Evolutionary conservation across 2,888 invertebrate species (phyloP).

Genomic region (Hemistola chrysoprasaria): DNA sequence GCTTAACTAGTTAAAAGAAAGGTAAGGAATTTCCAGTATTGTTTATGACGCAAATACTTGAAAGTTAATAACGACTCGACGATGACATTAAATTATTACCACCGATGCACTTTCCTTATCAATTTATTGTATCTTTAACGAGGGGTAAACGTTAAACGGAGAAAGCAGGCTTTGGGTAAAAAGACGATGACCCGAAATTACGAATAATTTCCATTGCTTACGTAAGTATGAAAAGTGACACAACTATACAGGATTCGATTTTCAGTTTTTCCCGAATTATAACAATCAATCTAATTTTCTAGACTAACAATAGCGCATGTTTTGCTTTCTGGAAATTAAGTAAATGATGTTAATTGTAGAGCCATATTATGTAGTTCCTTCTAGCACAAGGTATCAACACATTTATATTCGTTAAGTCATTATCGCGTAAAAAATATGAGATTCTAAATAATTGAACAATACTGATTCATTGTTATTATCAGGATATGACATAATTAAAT

Average conservation of each 20-base stretch:
- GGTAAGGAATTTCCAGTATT: constrained; percentile 4
- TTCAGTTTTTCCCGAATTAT: constrained; percentile 14
- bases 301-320: constrained; percentile 12
- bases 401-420: constrained; percentile 5
- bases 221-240: constrained; percentile 7
- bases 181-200: constrained; percentile 21
- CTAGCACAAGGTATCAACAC: constrained; percentile 10
- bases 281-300: constrained; percentile 13
- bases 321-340: constrained; percentile 3
- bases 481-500: background rate
- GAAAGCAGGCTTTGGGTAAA: constrained; percentile 24
- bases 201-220: constrained; percentile 2
- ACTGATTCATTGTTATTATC: background rate
- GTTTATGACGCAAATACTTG: constrained; percentile 10
- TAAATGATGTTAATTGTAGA: constrained; percentile 18
- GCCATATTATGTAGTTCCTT: constrained; percentile 12
- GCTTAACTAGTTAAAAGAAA: constrained; percentile 1
- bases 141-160: constrained; percentile 6
- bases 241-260: constrained; percentile 1
- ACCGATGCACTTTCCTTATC: constrained; percentile 17
- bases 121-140: constrained; percentile 21
- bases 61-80: constrained; percentile 10
- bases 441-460: too few relatives aligned
- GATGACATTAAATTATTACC: constrained; percentile 20
- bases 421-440: background rate